Conservation (phyloP, 37 sponge, comb jelly and placozoan species). For the Theonella swinhoei region DNA sequence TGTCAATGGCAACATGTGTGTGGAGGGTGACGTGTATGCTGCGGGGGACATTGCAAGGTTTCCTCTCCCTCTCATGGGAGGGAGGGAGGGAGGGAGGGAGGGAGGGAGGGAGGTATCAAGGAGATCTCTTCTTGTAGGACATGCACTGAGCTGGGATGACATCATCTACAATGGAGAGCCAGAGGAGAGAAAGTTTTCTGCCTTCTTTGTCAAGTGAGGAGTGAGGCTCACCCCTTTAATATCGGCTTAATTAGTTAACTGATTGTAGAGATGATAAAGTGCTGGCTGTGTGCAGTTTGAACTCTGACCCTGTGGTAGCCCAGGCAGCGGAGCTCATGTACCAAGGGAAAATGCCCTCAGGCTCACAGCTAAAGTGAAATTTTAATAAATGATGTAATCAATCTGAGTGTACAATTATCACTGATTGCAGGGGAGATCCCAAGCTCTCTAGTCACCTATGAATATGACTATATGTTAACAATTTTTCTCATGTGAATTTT, state of each 20-base stretch:
- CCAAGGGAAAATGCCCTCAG: constrained; percentile 68
- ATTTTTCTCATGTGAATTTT: too few relatives aligned
- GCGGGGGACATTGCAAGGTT: constrained; percentile 91
- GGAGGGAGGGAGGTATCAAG: constrained; percentile 80
- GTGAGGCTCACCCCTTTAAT: too few relatives aligned
- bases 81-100: constrained; percentile 80
- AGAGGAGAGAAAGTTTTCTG: constrained; percentile 84
- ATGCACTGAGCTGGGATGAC: constrained; percentile 80
- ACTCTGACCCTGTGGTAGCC: constrained; percentile 74
- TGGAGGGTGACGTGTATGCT: constrained; percentile 78
- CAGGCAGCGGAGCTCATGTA: constrained; percentile 80
- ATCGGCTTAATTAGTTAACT: not conserved
- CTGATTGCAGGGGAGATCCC: constrained; percentile 18
- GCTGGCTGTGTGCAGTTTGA: constrained; percentile 76
- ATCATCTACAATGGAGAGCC: constrained; percentile 79
- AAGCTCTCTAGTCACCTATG: constrained; percentile 20
- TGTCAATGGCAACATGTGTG: constrained; percentile 84
- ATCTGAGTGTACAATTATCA: constrained; percentile 1
- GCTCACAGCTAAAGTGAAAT: constrained; percentile 60
- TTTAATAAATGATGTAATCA: not conserved
- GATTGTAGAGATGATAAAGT: constrained; percentile 69
- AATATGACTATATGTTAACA: not conserved
- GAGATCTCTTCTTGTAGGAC: constrained; percentile 63
- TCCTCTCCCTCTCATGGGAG: constrained; percentile 73
- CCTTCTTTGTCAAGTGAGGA: constrained; percentile 80